These are phyloP conservation scores for Bucorvus abyssinicus DNA, from an alignment of 2,797 vertebrate genomes.

Conservation along the genomic window DNA sequence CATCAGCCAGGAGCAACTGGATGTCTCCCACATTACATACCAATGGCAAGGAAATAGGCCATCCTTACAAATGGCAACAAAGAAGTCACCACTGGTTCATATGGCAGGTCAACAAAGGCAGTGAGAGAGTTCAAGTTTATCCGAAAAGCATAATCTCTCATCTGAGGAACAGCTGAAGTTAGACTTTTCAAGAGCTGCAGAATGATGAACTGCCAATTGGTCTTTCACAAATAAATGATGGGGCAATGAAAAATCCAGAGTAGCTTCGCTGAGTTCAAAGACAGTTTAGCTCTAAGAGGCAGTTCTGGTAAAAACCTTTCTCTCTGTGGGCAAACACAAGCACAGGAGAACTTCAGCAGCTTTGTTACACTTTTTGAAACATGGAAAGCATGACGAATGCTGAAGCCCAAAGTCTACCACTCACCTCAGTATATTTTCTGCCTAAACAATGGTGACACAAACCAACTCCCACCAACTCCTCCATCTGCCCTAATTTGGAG, in stretches of 20 bases:
- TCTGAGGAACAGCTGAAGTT: not conserved
- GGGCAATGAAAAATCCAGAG: not conserved
- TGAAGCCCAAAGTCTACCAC: not conserved
- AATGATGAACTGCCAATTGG: not conserved
- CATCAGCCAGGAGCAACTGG: not conserved
- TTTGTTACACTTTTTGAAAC: not conserved
- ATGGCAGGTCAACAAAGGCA: fast-evolving
- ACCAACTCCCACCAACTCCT: not conserved
- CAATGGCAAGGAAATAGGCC: not conserved
- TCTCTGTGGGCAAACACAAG: not conserved
- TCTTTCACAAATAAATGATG: not conserved
- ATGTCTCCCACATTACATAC: not conserved
- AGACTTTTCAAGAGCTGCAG: not conserved
- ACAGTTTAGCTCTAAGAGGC: not conserved
- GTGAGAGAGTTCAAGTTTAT: not conserved
- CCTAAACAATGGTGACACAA: not conserved
- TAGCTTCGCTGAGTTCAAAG: not conserved
- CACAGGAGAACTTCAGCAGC: not conserved
- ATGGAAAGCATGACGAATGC: not conserved
- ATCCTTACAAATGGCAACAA: not conserved
- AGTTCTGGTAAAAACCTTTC: not conserved
- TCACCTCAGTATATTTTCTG: not conserved
- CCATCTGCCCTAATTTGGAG: not conserved
- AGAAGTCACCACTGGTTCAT: not conserved
- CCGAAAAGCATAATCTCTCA: not conserved